Conservation (phyloP, 2,797 vertebrate genomes). For the Parauchenoglanis ngamensis region DNA sequence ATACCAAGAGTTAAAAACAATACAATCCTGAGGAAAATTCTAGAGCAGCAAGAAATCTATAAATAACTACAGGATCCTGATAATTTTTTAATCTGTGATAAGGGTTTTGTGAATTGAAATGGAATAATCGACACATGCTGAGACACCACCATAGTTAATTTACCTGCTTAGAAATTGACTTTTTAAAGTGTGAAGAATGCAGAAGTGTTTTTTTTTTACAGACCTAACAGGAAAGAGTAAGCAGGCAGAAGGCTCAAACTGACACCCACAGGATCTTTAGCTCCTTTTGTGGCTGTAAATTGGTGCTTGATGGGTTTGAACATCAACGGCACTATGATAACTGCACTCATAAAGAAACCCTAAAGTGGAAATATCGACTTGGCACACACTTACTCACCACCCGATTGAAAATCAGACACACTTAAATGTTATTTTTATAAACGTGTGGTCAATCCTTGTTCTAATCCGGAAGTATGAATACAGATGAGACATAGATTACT, state of each 20-base stretch:
- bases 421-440: background rate
- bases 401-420: background rate
- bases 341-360: background rate
- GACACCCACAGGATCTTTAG: slow-evolving; percentile 22
- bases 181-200: background rate
- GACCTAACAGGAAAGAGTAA: background rate
- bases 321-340: slow-evolving; percentile 13
- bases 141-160: background rate
- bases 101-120: background rate
- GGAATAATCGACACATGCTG: background rate
- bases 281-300: slow-evolving; percentile 6
- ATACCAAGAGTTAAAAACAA: background rate
- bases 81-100: background rate
- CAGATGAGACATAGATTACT: background rate
- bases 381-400: background rate
- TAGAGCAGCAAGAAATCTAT: background rate
- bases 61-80: background rate
- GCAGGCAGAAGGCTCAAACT: background rate
- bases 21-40: background rate
- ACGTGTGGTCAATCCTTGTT: background rate
- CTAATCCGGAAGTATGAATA: background rate
- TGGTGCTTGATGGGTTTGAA: slow-evolving; percentile 9
- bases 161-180: background rate
- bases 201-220: background rate
- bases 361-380: slow-evolving; percentile 1